A percentile compares a stretch with the other conserved stretches of the same genome.
These are phyloP conservation scores for Barbus barbus DNA, from an alignment of 2,113 vertebrate species.

Conservation along the genomic window DNA sequence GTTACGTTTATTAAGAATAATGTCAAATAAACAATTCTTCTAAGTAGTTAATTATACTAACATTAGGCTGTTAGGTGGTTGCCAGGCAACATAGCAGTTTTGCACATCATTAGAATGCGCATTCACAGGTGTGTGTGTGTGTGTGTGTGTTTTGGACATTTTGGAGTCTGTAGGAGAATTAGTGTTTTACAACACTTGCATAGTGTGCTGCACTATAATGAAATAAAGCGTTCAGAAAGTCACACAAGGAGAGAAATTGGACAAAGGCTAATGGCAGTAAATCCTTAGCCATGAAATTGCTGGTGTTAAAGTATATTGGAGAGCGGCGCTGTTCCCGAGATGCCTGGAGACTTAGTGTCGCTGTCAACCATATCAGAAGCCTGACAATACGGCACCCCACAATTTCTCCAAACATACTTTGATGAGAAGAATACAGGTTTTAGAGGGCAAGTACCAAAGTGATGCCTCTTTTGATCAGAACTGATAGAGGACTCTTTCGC, in stretches of 20 bases:
- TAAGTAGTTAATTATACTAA: neutral
- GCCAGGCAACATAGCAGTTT: neutral
- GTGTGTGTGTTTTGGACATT: neutral
- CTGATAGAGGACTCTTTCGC: slow-evolving; percentile 56
- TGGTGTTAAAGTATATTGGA: slow-evolving; percentile 14
- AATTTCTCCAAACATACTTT: slow-evolving; percentile 44
- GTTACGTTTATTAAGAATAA: neutral
- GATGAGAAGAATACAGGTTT: slow-evolving; percentile 45
- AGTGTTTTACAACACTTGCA: neutral
- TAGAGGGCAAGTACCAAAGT: slow-evolving; percentile 40
- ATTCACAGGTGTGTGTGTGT: neutral
- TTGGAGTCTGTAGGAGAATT: neutral
- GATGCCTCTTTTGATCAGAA: slow-evolving; percentile 49
- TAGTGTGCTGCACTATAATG: neutral
- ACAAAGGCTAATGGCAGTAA: slow-evolving; percentile 1
- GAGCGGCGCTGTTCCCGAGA: neutral
- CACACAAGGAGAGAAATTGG: neutral
- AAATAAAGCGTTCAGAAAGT: neutral
- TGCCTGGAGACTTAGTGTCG: slow-evolving; percentile 3
- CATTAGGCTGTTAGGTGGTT: neutral
- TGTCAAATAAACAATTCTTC: neutral
- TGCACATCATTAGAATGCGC: neutral
- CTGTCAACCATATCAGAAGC: slow-evolving; percentile 38
- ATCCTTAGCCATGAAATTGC: slow-evolving; percentile 20
- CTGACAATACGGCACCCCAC: slow-evolving; percentile 26